Percentiles rank a stretch among this genome's conserved stretches.
These are phyloP conservation scores for Perdita meconis DNA, from an alignment of 2,888 invertebrate species.

Conservation along the genomic window DNA sequence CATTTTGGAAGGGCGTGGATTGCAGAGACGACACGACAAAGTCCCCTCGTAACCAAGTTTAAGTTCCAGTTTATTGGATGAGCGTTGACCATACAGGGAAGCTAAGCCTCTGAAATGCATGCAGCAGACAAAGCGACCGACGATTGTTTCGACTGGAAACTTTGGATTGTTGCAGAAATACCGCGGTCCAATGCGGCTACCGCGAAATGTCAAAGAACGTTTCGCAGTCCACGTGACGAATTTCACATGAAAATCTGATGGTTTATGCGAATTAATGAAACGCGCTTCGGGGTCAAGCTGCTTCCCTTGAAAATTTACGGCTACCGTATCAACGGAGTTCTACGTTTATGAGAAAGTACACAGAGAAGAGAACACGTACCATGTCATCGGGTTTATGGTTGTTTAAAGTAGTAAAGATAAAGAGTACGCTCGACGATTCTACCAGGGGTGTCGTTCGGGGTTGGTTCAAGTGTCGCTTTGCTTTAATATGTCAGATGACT, in stretches of 20 bases:
- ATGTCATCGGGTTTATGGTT: not conserved
- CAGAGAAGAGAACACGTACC: not conserved
- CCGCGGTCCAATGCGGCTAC: too few species aligned
- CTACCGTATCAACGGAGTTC: not conserved
- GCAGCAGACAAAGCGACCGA: conserved; percentile 16
- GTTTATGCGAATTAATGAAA: conserved; percentile 19
- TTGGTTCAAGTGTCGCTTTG: not conserved
- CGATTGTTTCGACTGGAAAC: conserved; percentile 11
- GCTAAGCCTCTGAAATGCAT: conserved; percentile 51
- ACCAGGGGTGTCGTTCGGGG: not conserved
- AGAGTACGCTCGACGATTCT: not conserved
- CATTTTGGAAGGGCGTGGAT: not conserved
- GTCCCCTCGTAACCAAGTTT: conserved; percentile 53
- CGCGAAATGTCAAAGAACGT: too few species aligned
- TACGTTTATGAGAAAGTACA: not conserved
- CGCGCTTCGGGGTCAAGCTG: not conserved
- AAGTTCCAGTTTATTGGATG: conserved; percentile 65
- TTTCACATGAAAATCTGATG: conserved; percentile 12
- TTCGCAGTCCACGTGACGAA: not conserved
- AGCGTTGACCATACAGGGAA: conserved; percentile 38
- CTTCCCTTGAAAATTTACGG: conserved; percentile 13
- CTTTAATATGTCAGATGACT: not conserved
- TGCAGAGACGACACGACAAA: conserved; percentile 9
- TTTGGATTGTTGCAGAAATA: not conserved
- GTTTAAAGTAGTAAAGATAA: conserved; percentile 4